These are phyloP conservation scores for Todus mexicanus DNA, from an alignment of 2,797 vertebrate species.

Conservation along the genomic window DNA sequence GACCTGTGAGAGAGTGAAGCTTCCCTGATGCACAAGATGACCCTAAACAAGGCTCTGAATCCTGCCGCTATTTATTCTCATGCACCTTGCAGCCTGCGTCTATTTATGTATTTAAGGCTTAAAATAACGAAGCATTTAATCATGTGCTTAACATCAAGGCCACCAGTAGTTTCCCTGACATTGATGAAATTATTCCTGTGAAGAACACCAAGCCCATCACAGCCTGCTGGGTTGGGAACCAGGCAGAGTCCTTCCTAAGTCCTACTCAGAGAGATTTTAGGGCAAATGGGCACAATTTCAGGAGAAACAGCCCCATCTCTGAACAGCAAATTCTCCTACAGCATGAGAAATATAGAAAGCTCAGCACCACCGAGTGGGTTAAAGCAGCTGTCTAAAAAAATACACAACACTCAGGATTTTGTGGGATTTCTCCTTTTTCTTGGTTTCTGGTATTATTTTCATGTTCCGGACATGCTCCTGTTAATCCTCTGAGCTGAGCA, in stretches of 20 bases:
- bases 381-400: not conserved
- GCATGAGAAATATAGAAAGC: not conserved
- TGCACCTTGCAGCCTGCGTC: not conserved
- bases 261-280: not conserved
- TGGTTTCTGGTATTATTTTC: not conserved
- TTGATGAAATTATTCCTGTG: not conserved
- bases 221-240: not conserved
- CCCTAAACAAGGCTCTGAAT: not conserved
- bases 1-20: not conserved
- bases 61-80: not conserved
- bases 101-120: not conserved
- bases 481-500: not conserved
- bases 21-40: not conserved
- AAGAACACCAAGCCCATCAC: accelerated
- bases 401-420: accelerated
- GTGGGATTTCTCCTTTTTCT: not conserved
- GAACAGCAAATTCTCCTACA: not conserved
- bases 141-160: not conserved
- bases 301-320: not conserved
- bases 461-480: not conserved
- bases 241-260: not conserved
- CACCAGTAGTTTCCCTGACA: not conserved
- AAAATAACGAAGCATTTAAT: not conserved
- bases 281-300: not conserved
- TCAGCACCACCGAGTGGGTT: too few species aligned